phyloP scores from a whole-genome alignment of 2,113 vertebrate species.

The Oncorhynchus masou region DNA sequence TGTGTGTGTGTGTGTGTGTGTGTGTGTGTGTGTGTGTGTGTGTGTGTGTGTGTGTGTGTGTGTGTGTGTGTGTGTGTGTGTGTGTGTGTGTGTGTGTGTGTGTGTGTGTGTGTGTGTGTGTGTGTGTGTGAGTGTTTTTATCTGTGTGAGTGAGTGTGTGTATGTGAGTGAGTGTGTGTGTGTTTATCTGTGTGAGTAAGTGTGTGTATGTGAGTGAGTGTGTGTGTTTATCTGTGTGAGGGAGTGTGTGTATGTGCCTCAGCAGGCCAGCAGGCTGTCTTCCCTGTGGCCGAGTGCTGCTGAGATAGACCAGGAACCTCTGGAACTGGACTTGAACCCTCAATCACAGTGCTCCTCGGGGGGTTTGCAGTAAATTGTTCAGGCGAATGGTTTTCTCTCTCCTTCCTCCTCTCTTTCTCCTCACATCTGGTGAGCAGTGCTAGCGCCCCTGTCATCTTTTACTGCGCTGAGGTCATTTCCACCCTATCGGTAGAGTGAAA shows the following conservation, averaged over 20 bases:
- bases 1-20: not conserved
- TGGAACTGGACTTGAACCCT: conserved; percentile 71
- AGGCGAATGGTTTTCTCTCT: conserved; percentile 63
- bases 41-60: too few species aligned
- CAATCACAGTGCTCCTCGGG: conserved; percentile 71
- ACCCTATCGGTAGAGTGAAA: conserved; percentile 76
- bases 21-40: too few species aligned
- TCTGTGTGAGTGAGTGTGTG: too few species aligned
- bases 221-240: conserved; percentile 13
- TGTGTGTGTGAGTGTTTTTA: too few species aligned
- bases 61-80: too few species aligned
- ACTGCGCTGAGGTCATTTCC: conserved; percentile 79
- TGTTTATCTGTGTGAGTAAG: too few species aligned
- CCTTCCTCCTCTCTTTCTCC: conserved; percentile 42
- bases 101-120: too few species aligned
- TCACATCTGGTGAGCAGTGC: conserved; percentile 77
- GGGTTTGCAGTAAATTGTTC: conserved; percentile 76
- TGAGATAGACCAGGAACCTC: conserved; percentile 72
- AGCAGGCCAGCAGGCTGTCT: conserved; percentile 25
- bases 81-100: too few species aligned
- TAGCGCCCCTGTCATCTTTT: conserved; percentile 77
- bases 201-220: conserved; percentile 12
- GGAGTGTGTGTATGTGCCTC: conserved; percentile 4
- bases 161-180: too few species aligned
- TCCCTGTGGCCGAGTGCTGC: conserved; percentile 43